These are phyloP conservation scores for Bombus cullumanus DNA, from an alignment of 1,140 invertebrate genomes.

Conservation along the genomic window DNA sequence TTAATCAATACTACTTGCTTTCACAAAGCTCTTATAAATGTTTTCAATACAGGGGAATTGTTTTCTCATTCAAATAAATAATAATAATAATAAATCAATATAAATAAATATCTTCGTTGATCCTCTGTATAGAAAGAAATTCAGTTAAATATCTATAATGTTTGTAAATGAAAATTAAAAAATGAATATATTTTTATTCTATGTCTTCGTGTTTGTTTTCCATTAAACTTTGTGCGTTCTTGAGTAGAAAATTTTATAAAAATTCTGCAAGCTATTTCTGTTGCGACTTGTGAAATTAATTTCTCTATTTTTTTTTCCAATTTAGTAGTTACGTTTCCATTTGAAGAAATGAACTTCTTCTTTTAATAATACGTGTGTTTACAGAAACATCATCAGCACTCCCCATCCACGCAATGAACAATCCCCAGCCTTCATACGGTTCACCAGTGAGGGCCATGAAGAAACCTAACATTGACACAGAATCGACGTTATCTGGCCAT, in stretches of 20 bases:
- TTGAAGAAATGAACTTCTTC: not conserved
- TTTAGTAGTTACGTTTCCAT: not conserved
- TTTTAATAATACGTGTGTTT: not conserved
- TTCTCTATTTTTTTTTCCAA: not conserved
- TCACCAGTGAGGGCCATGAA: slow-evolving; percentile 8
- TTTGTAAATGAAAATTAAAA: not conserved
- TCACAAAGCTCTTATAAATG: not conserved
- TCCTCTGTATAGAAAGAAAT: not conserved
- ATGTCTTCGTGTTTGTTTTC: not conserved
- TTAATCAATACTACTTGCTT: not conserved
- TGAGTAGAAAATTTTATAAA: not conserved
- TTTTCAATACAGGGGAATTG: not conserved
- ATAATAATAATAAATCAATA: too few species aligned
- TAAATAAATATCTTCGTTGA: not conserved
- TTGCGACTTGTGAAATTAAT: not conserved
- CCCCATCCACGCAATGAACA: not conserved
- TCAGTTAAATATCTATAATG: not conserved
- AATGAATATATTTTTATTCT: not conserved
- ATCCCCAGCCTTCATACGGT: not conserved
- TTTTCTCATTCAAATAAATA: not conserved
- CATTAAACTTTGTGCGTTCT: too few species aligned
- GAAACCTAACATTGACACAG: not conserved
- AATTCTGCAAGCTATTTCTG: not conserved
- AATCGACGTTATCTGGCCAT: not conserved
- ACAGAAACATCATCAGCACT: slow-evolving; percentile 10